phyloP scores from a whole-genome alignment of 2,797 vertebrate species.

The Sphaeramia orbicularis region DNA sequence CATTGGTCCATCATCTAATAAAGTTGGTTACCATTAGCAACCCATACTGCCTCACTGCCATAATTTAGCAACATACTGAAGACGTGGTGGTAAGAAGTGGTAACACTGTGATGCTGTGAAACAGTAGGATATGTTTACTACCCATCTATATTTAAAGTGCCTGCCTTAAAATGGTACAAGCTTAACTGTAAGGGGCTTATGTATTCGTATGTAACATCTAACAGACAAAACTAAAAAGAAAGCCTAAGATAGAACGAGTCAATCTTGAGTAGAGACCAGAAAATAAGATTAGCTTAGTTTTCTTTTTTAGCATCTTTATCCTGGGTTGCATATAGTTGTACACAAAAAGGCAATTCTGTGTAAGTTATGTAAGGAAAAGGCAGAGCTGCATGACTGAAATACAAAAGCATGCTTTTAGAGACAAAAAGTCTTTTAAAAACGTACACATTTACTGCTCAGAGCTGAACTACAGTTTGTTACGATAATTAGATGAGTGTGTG shows the following conservation, averaged over 20 bases:
- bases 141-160: slow-evolving; percentile 53
- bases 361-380: not conserved
- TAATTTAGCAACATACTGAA: slow-evolving; percentile 36
- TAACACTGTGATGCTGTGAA: slow-evolving; percentile 48
- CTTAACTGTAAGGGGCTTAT: slow-evolving; percentile 79
- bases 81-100: slow-evolving; percentile 47
- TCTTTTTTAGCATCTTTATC: slow-evolving; percentile 16
- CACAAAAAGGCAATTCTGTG: not conserved
- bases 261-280: slow-evolving; percentile 5
- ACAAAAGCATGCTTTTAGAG: no score
- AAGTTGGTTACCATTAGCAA: slow-evolving; percentile 16
- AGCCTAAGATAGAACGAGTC: slow-evolving; percentile 12
- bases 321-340: not conserved
- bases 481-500: not conserved
- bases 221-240: slow-evolving; percentile 32
- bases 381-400: no score
- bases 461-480: not conserved
- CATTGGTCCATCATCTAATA: slow-evolving; percentile 20
- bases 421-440: no score
- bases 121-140: slow-evolving; percentile 31
- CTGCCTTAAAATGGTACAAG: slow-evolving; percentile 56
- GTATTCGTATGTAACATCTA: slow-evolving; percentile 22
- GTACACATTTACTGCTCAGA: not conserved
- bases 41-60: slow-evolving; percentile 18
- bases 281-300: slow-evolving; percentile 30